Base-by-base conservation (phyloP, 2,888 invertebrate genomes). In the Rotaria socialis region DNA sequence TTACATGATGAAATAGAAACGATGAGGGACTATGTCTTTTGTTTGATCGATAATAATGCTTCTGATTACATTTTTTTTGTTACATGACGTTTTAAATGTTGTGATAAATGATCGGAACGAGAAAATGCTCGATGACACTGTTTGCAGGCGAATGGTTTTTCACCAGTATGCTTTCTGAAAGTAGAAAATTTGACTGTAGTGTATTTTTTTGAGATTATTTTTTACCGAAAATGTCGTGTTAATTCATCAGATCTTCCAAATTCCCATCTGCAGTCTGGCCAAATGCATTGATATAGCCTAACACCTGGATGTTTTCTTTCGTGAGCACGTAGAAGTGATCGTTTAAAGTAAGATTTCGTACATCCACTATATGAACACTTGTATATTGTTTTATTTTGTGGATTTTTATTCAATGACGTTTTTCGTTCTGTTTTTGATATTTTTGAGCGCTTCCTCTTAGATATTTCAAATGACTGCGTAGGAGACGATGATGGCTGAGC, bases 71-170 rank as follows among this genome's bases (percentile, higher is more conserved):
- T 52, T 52, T 52, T 52, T 1, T 52, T 52, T 52, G 52, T 85
- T 52, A 90, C 89, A 89, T 94, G 94, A 87, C 93, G 90, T 90
- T 94, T 94, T 93, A 93, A 93, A 90, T 94, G 94, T 84, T 94
- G 92, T 6, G 93, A 93, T 87, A 94, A 91, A 89, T 94, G 94
- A 89, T 94, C 94, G 52, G 93, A 93, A 55, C 94, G 91, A 60
- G 93, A 93, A 90, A 94, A 94, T 47, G 93, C 93, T n/a, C 94
- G 90, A 88, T 93, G 93, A 89, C 94, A 94, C 58, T 93, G 90
- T 80, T 92, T 92, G 89, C 94, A 94, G 89, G 93, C 93, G 91
- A 94, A 94, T 4, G 94, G 94, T 85, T 93, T 91, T 89, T 93
- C 93, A 0, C 94, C 92, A 8, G 92, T 92, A 89, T 92, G 92